A percentile compares a stretch with the other conserved stretches of the same genome.
Conservation (phyloP, 2,888 invertebrate species). For the Coremacera marginata region DNA sequence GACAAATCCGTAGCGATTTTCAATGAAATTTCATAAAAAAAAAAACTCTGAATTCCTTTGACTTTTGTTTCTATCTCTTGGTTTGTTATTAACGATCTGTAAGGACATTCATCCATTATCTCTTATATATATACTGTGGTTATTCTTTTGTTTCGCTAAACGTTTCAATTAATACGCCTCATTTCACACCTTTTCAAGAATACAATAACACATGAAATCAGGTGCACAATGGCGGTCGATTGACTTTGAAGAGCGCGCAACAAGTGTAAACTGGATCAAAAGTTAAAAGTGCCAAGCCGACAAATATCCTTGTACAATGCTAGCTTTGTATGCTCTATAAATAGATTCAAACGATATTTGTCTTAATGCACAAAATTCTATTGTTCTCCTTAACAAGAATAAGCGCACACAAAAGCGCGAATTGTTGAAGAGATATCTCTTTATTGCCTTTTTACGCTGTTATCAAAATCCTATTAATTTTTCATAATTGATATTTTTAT, state of each 20-base stretch:
- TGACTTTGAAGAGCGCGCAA: constrained; percentile 33
- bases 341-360: neutral
- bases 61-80: no score
- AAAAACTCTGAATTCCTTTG: no score
- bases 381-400: neutral
- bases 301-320: constrained; percentile 40
- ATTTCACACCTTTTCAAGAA: constrained; percentile 63
- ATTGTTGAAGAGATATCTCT: constrained; percentile 12
- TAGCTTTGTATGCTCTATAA: constrained; percentile 21
- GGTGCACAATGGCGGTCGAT: constrained; percentile 5
- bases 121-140: no score
- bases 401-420: constrained; percentile 3
- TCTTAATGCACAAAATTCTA: constrained; percentile 5
- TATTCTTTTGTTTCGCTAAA: neutral
- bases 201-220: constrained; percentile 41
- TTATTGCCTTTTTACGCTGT: constrained; percentile 50
- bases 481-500: constrained; percentile 30
- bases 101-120: no score
- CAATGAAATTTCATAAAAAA: no score
- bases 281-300: constrained; percentile 29
- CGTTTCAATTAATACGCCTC: constrained; percentile 62
- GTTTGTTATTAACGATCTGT: no score
- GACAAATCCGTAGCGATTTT: no score
- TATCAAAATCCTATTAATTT: constrained; percentile 59
- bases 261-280: constrained; percentile 38